These are phyloP conservation scores for Melieria picta DNA, from an alignment of 2,888 invertebrate species.

Conservation along the genomic window DNA sequence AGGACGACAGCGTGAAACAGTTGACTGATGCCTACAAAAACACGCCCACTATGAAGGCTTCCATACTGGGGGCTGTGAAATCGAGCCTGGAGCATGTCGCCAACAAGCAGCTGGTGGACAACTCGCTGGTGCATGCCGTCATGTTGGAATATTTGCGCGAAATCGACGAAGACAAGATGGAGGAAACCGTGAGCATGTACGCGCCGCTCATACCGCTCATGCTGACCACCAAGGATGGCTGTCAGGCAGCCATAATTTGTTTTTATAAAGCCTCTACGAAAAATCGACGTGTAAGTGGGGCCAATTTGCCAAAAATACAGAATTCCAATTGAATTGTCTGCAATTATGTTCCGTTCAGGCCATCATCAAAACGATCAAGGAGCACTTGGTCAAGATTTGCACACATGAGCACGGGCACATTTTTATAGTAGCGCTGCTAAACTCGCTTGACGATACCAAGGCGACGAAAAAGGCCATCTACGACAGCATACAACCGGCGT, in stretches of 20 bases:
- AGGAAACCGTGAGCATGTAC: conserved; percentile 80
- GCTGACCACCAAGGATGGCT: conserved; percentile 83
- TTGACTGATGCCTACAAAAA: conserved; percentile 78
- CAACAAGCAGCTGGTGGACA: conserved; percentile 78
- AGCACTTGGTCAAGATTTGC: conserved; percentile 80
- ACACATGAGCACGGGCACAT: conserved; percentile 89
- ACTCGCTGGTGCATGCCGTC: conserved; percentile 81
- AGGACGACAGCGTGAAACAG: conserved; percentile 76
- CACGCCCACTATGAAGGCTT: conserved; percentile 76
- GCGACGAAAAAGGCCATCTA: conserved; percentile 85
- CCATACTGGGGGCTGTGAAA: conserved; percentile 78
- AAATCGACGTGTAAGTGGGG: conserved; percentile 73
- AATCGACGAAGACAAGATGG: conserved; percentile 75
- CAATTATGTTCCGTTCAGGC: conserved; percentile 67
- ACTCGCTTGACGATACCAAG: conserved; percentile 92
- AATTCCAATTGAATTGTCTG: conserved; percentile 1
- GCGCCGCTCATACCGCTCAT: conserved; percentile 74
- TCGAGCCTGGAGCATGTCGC: conserved; percentile 76
- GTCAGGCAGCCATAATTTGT: conserved; percentile 82
- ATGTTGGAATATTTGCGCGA: conserved; percentile 82
- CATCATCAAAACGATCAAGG: conserved; percentile 89
- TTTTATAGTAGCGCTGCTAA: conserved; percentile 84
- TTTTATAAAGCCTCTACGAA: conserved; percentile 89
- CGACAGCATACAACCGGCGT: conserved; percentile 74
- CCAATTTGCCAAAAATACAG: not conserved